Base-by-base conservation (phyloP, 2,797 vertebrate genomes). In the Triplophysa yarkandensis region DNA sequence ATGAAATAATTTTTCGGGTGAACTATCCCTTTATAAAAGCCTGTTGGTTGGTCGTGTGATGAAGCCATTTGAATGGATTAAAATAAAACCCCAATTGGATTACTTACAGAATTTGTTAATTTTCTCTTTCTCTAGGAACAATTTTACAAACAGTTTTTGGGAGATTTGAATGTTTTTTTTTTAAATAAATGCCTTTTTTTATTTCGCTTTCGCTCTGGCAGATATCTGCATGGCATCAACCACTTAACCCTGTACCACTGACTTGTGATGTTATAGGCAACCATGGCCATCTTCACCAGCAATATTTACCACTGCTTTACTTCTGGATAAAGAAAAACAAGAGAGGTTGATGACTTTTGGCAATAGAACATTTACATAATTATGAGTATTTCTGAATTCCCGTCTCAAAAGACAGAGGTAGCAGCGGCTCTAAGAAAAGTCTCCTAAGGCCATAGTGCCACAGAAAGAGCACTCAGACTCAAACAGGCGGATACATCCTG, bases 401-500 rank as follows among this genome's bases (percentile, higher is more conserved):
- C 57, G 32, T 23, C 39, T 46, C 32, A 65, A 65, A n/a, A 25
- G 62, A 74, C 21, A 44, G 62, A 2, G 27, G 55, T 25, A 46
- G 43, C 23, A 9, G 28, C 64, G 25, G 27, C 27, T 48, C 30
- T 36, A 41, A 74, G 52, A 67, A 41, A 60, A 68, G 54, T 21
- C 64, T 75, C 72, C 54, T 23, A 39, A 67, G 72, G 64, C 46
- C 64, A 75, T 64, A 60, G 30, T 67, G 41, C 63, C 39, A 46
- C 39, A 50, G 54, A 58, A 60, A 68, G 58, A 74, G 64, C 27
- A 52, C 36, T 48, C 70, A 55, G 36, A 74, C 34, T 65, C 57
- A 73, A 36, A 60, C 68, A 62, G 63, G 46, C 55, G 52, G 62
- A 57, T 74, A 48, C 77, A 41, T 68, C 77, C 50, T 21, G 19